Evolutionary conservation across 2,888 invertebrate species (phyloP), one percentile per base, ranked within the genome.

Genomic region (Axea sp.): DNA sequence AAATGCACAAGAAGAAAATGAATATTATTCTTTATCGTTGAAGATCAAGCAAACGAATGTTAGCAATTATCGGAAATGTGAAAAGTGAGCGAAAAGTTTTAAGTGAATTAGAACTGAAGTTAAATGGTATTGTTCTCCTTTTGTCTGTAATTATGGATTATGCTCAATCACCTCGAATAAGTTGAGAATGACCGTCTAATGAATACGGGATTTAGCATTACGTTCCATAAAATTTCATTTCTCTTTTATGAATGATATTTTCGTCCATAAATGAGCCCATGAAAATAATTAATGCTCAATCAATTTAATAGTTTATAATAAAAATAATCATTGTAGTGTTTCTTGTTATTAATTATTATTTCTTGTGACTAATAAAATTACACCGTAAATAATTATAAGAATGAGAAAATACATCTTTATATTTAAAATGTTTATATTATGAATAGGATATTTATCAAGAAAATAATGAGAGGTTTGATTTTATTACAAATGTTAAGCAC

Each of bases 51-150:
- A 37, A 26, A 51, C 14, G 22, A 37, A 60, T 47, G 33, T 12
- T 26, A 33, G 26, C 45, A 59, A 59, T 59, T 59, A 59, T 24
- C 19, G n/a, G 26, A 22, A 59, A 35, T 59, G 43, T 24, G 33
- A 19, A 35, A 35, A 59, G 43, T 31, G 22, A 31, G 43, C 14
- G 41, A 43, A 59, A 59, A 59, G 43, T 59, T 59, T 59, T 59
- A 59, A 59, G 26, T 45, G 43, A 43, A 59, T 59, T 59, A 45
- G 24, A 45, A 26, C 22, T 11, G 4, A 17, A 33, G 43, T 45
- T 59, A 45, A 59, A 19, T 26, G 39, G 35, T 19, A 24, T 19
- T 59, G 45, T 45, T 33, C 19, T 33, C 14, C 35, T 31, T 59
- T 43, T 31, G 59, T 26, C 26, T 53, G 28, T 37, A 39, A 53